These are phyloP conservation scores for Meloe dianella DNA, from an alignment of 2,888 invertebrate species.

Conservation along the genomic window DNA sequence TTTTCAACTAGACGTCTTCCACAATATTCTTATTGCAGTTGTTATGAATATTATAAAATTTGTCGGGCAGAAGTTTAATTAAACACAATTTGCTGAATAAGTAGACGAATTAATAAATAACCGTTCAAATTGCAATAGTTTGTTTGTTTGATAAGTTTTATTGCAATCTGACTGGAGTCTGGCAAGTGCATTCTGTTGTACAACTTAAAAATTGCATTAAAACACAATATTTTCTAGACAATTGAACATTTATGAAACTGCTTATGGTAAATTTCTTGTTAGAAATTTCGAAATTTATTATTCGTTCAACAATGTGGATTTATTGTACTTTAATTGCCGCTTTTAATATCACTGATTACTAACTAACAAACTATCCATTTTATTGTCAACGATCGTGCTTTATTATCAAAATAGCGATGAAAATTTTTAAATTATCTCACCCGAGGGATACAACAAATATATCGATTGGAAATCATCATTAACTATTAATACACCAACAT, in stretches of 20 bases:
- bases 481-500: not conserved
- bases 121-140: not conserved
- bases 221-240: not conserved
- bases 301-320: not conserved
- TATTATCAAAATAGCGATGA: not conserved
- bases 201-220: not conserved
- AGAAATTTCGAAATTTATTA: not conserved
- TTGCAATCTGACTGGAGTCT: not conserved
- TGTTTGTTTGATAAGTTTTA: not conserved
- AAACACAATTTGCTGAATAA: slow-evolving; percentile 42
- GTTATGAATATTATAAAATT: slow-evolving; percentile 43
- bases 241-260: not conserved
- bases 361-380: not conserved
- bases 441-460: not conserved
- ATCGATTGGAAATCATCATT: not conserved
- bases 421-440: not conserved
- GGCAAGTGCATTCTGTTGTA: too few species aligned
- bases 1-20: not conserved
- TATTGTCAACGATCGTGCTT: not conserved
- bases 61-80: slow-evolving; percentile 35
- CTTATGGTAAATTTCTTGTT: not conserved
- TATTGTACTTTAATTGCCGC: not conserved
- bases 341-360: not conserved
- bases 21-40: slow-evolving; percentile 15
- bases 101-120: slow-evolving; percentile 16